A percentile compares a stretch with the other conserved stretches of the same genome.
Conservation (phyloP, 2,797 vertebrate genomes). For the Carcharodon carcharias region DNA sequence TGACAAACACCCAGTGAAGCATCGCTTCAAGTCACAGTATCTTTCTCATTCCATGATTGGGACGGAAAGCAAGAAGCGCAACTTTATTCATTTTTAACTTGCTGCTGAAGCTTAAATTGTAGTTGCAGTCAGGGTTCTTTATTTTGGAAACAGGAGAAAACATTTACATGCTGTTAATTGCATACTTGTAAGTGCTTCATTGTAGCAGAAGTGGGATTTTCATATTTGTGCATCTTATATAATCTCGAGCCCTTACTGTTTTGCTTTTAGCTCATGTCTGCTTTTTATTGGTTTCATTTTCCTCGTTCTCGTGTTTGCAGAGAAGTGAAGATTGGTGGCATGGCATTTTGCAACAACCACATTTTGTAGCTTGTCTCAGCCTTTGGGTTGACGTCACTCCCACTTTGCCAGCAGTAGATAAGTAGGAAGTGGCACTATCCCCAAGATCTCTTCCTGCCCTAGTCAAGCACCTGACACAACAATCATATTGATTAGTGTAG, state of each 20-base stretch:
- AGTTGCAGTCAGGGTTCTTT: too few species aligned
- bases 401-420: neutral
- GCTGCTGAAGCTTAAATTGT: too few species aligned
- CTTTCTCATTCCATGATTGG: too few species aligned
- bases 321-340: neutral
- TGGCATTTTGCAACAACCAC: neutral
- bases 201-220: too few species aligned
- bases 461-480: neutral
- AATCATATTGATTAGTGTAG: neutral
- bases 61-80: too few species aligned
- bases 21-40: too few species aligned
- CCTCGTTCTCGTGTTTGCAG: neutral
- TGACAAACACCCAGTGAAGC: neutral
- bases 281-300: neutral
- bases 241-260: too few species aligned
- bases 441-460: neutral
- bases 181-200: too few species aligned
- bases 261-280: neutral
- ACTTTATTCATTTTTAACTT: too few species aligned
- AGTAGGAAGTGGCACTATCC: neutral
- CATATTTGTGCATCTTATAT: too few species aligned
- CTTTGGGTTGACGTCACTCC: neutral
- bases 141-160: too few species aligned
- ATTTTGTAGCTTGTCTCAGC: neutral
- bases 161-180: too few species aligned